phyloP scores from a whole-genome alignment of 2,797 vertebrate species.

The Gymnoscopelus braueri region DNA sequence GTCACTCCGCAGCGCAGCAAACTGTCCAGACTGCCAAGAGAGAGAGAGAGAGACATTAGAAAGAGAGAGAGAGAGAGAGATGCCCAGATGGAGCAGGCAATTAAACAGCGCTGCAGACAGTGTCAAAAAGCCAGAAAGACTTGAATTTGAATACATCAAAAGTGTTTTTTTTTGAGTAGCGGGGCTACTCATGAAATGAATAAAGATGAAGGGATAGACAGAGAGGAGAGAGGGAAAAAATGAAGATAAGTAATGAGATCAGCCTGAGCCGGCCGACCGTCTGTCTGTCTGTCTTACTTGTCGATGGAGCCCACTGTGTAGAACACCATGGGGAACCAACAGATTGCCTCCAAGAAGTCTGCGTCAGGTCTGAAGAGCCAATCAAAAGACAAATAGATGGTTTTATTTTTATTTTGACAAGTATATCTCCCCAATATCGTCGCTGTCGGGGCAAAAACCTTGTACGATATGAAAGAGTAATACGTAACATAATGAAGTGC shows the following conservation, averaged over 20 bases:
- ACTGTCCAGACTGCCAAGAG: conserved; percentile 80
- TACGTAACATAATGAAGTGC: conserved; percentile 38
- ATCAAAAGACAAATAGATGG: conserved; percentile 61
- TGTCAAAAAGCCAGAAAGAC: background rate
- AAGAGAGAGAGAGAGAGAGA: background rate
- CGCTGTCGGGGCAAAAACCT: too few species aligned
- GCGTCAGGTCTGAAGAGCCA: conserved; percentile 81
- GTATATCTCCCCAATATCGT: too few species aligned
- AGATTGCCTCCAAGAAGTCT: conserved; percentile 88
- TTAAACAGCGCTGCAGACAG: background rate
- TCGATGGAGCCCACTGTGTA: conserved; percentile 89
- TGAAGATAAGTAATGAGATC: conserved; percentile 9
- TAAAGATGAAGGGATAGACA: conserved; percentile 1
- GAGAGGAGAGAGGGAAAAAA: background rate
- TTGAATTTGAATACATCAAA: background rate
- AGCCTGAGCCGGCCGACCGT: background rate
- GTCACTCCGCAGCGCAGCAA: conserved; percentile 86
- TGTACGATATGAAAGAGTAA: conserved; percentile 32
- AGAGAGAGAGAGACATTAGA: background rate
- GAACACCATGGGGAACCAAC: conserved; percentile 89
- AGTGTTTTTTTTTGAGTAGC: too few species aligned
- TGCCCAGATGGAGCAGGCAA: too few species aligned
- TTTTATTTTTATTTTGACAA: background rate
- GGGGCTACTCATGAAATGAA: background rate
- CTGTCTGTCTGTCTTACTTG: conserved; percentile 77